phyloP scores from a whole-genome alignment of 1,140 invertebrate genomes.

The Drosophila navojoa region DNA sequence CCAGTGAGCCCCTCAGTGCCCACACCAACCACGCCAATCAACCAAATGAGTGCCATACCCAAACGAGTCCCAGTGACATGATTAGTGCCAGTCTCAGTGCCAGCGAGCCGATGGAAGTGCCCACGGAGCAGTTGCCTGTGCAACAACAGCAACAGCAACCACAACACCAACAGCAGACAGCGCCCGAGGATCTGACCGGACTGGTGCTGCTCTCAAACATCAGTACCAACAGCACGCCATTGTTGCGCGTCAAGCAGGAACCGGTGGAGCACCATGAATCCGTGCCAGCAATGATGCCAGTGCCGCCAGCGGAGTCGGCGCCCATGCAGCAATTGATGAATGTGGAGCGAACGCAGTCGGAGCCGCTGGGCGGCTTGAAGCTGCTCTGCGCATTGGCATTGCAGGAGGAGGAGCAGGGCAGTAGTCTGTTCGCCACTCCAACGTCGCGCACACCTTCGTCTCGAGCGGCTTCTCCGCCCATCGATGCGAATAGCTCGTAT shows the following conservation, averaged over 20 bases:
- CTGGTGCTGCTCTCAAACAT: conserved; percentile 91
- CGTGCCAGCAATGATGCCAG: conserved; percentile 41
- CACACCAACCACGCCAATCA: conserved; percentile 55
- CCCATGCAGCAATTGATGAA: conserved; percentile 60
- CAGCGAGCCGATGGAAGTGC: conserved; percentile 34
- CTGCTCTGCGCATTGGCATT: conserved; percentile 93
- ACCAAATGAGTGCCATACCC: conserved; percentile 76
- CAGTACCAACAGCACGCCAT: conserved; percentile 86
- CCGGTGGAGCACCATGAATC: conserved; percentile 63
- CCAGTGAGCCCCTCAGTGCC: conserved; percentile 53
- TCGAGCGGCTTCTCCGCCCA: conserved; percentile 1
- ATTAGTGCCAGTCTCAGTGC: conserved; percentile 68
- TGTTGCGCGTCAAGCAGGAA: conserved; percentile 78
- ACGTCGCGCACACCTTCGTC: conserved; percentile 65
- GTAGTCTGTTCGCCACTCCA: conserved; percentile 65
- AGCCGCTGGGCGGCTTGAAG: conserved; percentile 89
- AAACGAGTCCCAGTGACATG: conserved; percentile 66
- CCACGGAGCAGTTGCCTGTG: conserved; percentile 17
- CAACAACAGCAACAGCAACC: conserved; percentile 7
- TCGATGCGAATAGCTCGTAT: conserved; percentile 38
- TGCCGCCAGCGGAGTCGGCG: conserved; percentile 51
- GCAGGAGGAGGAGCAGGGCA: conserved; percentile 86
- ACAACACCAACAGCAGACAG: conserved; percentile 33
- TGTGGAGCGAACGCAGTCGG: conserved; percentile 79
- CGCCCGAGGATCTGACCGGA: conserved; percentile 89